Conservation (phyloP, 1,140 invertebrate species). For the Trichonephila inaurata region DNA sequence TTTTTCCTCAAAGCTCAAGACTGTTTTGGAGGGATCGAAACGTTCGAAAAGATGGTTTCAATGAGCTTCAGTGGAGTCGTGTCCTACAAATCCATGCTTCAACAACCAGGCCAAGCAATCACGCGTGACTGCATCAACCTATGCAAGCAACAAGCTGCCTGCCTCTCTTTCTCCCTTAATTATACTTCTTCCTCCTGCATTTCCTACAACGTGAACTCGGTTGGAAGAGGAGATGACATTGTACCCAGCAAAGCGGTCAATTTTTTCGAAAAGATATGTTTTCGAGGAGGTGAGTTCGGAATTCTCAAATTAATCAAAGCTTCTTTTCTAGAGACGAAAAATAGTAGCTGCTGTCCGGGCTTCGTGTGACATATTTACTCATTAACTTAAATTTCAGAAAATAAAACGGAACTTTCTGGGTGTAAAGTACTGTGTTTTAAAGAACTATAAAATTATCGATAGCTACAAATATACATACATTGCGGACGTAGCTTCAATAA, state of each 20-base stretch:
- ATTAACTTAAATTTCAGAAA: too few species aligned
- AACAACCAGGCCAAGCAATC: conserved; percentile 81
- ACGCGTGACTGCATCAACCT: conserved; percentile 82
- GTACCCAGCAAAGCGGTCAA: conserved; percentile 80
- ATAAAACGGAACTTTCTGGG: too few species aligned
- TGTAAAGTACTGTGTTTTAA: too few species aligned
- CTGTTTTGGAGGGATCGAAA: conserved; percentile 82
- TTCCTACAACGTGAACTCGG: conserved; percentile 80
- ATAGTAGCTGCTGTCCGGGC: too few species aligned
- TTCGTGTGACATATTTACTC: too few species aligned
- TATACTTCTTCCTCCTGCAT: conserved; percentile 81
- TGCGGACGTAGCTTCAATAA: too few species aligned
- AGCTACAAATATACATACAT: too few species aligned
- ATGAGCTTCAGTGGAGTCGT: conserved; percentile 79
- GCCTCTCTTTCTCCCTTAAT: conserved; percentile 82
- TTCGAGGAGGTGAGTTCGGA: conserved; percentile 80
- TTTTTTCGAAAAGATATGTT: conserved; percentile 82
- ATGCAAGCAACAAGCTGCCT: conserved; percentile 81
- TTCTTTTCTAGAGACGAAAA: background rate
- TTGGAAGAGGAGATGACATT: conserved; percentile 80
- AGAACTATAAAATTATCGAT: too few species aligned
- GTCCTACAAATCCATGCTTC: conserved; percentile 78
- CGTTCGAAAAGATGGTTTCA: conserved; percentile 82
- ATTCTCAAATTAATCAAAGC: background rate
- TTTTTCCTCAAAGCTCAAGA: conserved; percentile 69